phyloP scores from a whole-genome alignment of 2,797 vertebrate species.

The Gephyroberyx darwinii region DNA sequence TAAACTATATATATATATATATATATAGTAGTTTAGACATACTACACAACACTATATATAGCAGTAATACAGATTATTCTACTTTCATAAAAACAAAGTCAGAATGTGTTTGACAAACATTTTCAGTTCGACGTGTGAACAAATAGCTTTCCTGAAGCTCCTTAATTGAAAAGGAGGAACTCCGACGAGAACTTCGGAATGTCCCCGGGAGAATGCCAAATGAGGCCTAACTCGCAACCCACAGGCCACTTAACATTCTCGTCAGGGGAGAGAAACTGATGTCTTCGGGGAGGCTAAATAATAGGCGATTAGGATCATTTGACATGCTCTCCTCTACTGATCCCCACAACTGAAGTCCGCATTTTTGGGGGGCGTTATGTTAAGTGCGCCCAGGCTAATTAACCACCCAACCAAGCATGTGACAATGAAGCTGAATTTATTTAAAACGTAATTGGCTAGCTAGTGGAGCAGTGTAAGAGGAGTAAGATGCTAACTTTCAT shows the following conservation, averaged over 20 bases:
- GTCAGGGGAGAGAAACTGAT: not conserved
- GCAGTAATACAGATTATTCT: too few species aligned
- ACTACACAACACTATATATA: too few species aligned
- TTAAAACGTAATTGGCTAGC: constrained; percentile 9
- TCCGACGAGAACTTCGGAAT: not conserved
- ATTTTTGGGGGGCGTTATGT: constrained; percentile 7
- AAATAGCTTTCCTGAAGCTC: not conserved
- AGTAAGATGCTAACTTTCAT: too few species aligned
- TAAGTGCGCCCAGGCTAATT: constrained; percentile 2
- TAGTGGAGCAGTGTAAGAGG: not conserved
- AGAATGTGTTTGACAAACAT: not conserved
- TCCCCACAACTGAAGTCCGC: not conserved
- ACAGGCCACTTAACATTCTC: constrained; percentile 21
- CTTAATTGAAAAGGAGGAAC: not conserved
- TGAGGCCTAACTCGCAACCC: not conserved
- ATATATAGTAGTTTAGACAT: too few species aligned
- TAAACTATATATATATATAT: too few species aligned
- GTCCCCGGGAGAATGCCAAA: constrained; percentile 5
- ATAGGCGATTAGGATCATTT: constrained; percentile 22
- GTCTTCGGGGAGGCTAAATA: constrained; percentile 12
- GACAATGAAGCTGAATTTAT: constrained; percentile 6
- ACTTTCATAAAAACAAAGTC: not conserved
- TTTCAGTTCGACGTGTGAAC: not conserved
- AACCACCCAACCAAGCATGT: not conserved
- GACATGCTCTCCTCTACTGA: constrained; percentile 13